Evolutionary conservation across 2,113 vertebrate genomes (phyloP).

Genomic region (Okapia johnstoni): DNA sequence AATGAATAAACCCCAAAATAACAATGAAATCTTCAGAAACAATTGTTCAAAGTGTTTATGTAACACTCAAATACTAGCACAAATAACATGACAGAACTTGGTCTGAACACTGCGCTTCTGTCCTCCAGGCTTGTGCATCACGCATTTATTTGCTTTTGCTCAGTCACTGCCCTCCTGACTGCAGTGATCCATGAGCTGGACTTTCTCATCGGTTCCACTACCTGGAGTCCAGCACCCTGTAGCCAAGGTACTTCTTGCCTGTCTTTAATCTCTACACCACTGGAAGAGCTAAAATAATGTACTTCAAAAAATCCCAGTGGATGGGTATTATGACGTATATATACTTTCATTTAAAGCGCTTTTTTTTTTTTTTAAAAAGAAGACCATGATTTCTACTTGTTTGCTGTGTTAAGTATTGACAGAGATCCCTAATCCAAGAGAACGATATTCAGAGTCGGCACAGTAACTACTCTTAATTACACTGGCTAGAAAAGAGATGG

Average conservation of each 20-base stretch:
- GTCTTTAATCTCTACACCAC: background rate
- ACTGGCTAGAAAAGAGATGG: background rate
- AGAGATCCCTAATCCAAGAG: background rate
- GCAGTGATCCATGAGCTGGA: constrained; percentile 9
- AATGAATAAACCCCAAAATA: background rate
- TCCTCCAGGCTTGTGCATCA: background rate
- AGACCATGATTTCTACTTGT: background rate
- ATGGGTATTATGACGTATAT: background rate
- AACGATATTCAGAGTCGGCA: background rate
- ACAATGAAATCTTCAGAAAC: background rate
- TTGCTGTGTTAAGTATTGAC: background rate
- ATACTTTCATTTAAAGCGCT: background rate
- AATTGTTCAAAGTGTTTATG: background rate
- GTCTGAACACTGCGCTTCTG: background rate
- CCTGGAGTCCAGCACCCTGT: background rate
- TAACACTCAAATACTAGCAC: background rate
- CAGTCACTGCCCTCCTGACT: background rate
- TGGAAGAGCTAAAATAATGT: background rate
- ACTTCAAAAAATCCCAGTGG: background rate
- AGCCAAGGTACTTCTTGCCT: background rate
- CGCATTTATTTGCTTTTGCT: background rate
- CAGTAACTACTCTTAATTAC: background rate
- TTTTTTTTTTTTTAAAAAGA: background rate
- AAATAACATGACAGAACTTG: background rate
- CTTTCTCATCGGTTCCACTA: background rate